Evolutionary conservation across 2,797 vertebrate genomes (phyloP).

Genomic region (Scyliorhinus canicula): DNA sequence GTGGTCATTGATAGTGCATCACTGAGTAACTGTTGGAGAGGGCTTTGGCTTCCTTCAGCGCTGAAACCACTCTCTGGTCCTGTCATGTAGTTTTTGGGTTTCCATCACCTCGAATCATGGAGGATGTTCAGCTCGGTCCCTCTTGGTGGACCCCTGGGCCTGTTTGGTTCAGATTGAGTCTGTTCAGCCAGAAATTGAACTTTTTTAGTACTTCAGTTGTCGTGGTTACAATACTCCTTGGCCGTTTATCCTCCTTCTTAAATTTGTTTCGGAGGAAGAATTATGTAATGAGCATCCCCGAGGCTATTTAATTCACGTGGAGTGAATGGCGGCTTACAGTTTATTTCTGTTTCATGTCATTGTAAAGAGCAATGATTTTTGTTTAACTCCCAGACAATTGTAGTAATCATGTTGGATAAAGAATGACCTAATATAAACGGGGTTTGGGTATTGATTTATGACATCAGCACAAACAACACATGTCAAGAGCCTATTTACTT

Average conservation of each 20-base stretch:
- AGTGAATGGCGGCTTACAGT: neutral
- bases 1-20: no score
- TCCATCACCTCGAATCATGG: neutral
- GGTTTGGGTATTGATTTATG: neutral
- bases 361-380: neutral
- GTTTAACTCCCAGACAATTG: neutral
- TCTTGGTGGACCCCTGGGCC: neutral
- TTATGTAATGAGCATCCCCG: neutral
- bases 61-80: neutral
- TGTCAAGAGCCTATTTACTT: neutral
- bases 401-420: neutral
- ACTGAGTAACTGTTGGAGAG: neutral
- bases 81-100: neutral
- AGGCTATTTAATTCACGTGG: neutral
- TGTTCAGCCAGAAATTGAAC: neutral
- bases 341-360: neutral
- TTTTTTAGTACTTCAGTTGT: neutral
- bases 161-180: neutral
- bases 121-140: neutral
- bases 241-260: neutral
- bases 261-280: neutral
- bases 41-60: neutral
- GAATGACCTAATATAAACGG: neutral
- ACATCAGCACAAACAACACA: neutral
- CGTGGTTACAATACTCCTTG: neutral